These are phyloP conservation scores for Ectemnius lituratus DNA, from an alignment of 2,888 invertebrate genomes.

Conservation along the genomic window DNA sequence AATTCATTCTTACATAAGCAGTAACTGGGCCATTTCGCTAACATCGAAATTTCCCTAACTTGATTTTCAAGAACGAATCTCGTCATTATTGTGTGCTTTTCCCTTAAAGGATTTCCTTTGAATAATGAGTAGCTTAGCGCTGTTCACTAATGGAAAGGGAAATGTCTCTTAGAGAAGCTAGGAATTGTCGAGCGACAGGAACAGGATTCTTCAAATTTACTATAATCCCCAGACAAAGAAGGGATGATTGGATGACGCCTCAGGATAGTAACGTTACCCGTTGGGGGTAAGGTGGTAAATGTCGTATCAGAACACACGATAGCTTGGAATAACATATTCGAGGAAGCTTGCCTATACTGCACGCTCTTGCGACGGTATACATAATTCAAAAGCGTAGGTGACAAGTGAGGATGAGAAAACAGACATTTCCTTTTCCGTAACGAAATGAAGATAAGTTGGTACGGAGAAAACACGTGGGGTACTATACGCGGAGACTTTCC, in stretches of 20 bases:
- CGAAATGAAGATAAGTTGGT: conserved; percentile 67
- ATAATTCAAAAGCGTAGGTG: conserved; percentile 62
- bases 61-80: no score
- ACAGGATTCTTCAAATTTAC: neutral
- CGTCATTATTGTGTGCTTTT: no score
- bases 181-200: neutral
- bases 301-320: conserved; percentile 43
- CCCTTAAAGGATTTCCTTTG: no score
- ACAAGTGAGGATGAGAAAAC: conserved; percentile 65
- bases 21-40: no score
- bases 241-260: conserved; percentile 23
- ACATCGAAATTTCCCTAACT: no score
- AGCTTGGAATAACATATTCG: conserved; percentile 49
- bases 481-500: conserved; percentile 28
- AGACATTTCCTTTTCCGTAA: conserved; percentile 65
- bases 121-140: no score
- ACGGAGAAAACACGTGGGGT: conserved; percentile 43
- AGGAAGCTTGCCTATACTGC: conserved; percentile 21
- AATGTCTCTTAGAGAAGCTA: no score
- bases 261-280: neutral
- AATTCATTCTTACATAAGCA: no score
- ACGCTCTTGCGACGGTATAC: conserved; percentile 46
- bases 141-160: no score
- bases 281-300: conserved; percentile 49
- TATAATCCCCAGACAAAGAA: conserved; percentile 22